Conservation (phyloP, 2,888 invertebrate species). For the Electrophaes corylata region DNA sequence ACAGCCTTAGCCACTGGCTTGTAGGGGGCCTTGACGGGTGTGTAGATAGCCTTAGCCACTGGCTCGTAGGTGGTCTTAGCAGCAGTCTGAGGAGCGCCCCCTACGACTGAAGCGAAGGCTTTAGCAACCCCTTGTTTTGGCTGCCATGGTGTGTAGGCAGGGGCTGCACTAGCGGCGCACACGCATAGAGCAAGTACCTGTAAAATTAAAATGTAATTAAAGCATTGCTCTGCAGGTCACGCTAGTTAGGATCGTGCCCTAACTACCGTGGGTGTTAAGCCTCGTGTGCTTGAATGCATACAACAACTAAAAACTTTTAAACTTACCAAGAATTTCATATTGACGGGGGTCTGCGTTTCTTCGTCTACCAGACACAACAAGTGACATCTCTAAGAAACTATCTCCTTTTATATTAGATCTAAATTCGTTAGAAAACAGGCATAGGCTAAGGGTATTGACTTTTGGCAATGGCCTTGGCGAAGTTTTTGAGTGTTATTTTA, state of each 20-base stretch:
- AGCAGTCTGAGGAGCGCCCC: constrained; percentile 15
- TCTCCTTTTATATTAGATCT: constrained; percentile 34
- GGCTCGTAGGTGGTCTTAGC: constrained; percentile 16
- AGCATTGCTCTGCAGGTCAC: too few relatives aligned
- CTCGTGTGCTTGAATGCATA: too few relatives aligned
- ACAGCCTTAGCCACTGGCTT: constrained; percentile 8
- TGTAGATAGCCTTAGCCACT: constrained; percentile 7
- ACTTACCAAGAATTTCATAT: constrained; percentile 49
- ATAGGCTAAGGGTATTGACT: constrained; percentile 15
- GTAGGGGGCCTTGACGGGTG: too few relatives aligned
- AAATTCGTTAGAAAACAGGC: constrained; percentile 20
- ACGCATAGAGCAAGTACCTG: constrained; percentile 56
- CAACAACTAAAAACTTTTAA: too few relatives aligned
- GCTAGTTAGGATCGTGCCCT: too few relatives aligned
- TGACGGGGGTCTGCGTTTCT: constrained; percentile 42
- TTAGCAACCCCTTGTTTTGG: constrained; percentile 19
- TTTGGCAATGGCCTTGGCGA: background rate
- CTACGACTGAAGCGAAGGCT: constrained; percentile 31
- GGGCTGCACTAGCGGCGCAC: constrained; percentile 53
- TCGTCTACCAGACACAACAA: constrained; percentile 30
- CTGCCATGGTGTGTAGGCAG: constrained; percentile 30
- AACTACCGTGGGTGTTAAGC: too few relatives aligned
- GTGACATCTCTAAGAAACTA: constrained; percentile 28
- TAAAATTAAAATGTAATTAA: constrained; percentile 9
- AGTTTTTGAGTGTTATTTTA: constrained; percentile 3